Base-by-base conservation (phyloP, 92 coral and sea anemone species). In the Micromussa lordhowensis region DNA sequence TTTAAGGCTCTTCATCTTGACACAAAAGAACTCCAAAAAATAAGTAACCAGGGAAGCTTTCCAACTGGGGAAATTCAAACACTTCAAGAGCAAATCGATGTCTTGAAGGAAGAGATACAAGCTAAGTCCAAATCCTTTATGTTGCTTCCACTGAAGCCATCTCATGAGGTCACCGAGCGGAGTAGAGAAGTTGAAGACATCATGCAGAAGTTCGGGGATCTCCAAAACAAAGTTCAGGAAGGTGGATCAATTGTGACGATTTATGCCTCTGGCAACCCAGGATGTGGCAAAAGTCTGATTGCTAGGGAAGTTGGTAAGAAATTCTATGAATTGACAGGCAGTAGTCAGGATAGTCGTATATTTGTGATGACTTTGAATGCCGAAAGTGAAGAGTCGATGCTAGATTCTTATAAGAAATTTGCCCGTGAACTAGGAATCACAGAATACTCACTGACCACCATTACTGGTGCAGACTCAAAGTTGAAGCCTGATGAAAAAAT, bases 311-410 rank as follows among this genome's bases (percentile, higher is more conserved):
- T 75, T 78, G 91, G 84, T 24, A 63, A 32, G 26, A 77, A 63
- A 21, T 17, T 79, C 30, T 63, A 22, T 63, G 68, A 63, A 5
- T 29, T 63, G 30, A 15, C 5, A 22, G 68, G 24, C 68, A 7
- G n/a, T 17, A 75, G 48, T 64, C 5, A 2, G 19, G 68, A 10
- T 0, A 81, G 40, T 12, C 40, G 48, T 14, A 64, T 61, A 17
- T 87, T 87, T 87, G 91, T 91, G 40, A 87, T 87, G 88, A 91
- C 91, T 18, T 54, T 91, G 7, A 84, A 87, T 28, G 93, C 84
- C 12, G 75, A 87, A 70, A 77, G 68, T 48, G n/a, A 75, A 40
- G 84, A 87, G 79, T 48, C 91, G 22, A 82, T 91, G 58, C 58
- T 77, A 18, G 88, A 87, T 21, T 91, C 91, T 3, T 87, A 87